Evolutionary conservation across 1,140 invertebrate species (phyloP).

Genomic region (Myzus persicae): DNA sequence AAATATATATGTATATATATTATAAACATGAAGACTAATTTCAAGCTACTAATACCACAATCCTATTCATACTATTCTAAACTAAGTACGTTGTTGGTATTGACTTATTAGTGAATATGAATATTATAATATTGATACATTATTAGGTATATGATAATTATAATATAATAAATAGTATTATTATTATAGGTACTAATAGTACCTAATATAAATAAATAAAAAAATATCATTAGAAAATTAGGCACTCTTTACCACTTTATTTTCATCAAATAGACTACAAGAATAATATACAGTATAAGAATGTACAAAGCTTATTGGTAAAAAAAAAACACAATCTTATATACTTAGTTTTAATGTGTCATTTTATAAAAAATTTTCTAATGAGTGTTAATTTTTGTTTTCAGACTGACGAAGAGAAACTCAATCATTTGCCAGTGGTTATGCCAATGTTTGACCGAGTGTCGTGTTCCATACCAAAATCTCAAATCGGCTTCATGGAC

Average conservation of each 20-base stretch:
- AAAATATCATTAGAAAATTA: neutral
- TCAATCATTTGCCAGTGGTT: conserved; percentile 69
- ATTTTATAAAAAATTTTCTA: neutral
- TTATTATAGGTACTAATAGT: too few species aligned
- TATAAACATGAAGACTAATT: neutral
- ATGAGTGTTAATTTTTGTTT: neutral
- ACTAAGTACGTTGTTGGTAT: too few species aligned
- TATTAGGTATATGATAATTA: too few species aligned
- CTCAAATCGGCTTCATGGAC: conserved; percentile 96
- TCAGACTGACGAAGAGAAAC: conserved; percentile 60
- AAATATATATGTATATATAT: neutral
- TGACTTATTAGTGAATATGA: too few species aligned
- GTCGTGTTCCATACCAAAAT: conserved; percentile 93
- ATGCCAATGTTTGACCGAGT: conserved; percentile 96
- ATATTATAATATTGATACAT: too few species aligned
- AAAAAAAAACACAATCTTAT: neutral
- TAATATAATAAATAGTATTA: too few species aligned
- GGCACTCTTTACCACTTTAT: neutral
- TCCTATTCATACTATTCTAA: too few species aligned
- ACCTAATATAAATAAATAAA: neutral
- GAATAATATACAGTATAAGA: too few species aligned
- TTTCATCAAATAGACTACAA: too few species aligned
- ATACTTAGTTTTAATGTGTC: neutral
- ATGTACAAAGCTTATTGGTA: neutral
- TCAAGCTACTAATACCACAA: neutral